A percentile compares a stretch with the other conserved stretches of the same genome.
These are phyloP conservation scores for Anastrepha ludens DNA, from an alignment of 1,140 invertebrate genomes.

Conservation along the genomic window DNA sequence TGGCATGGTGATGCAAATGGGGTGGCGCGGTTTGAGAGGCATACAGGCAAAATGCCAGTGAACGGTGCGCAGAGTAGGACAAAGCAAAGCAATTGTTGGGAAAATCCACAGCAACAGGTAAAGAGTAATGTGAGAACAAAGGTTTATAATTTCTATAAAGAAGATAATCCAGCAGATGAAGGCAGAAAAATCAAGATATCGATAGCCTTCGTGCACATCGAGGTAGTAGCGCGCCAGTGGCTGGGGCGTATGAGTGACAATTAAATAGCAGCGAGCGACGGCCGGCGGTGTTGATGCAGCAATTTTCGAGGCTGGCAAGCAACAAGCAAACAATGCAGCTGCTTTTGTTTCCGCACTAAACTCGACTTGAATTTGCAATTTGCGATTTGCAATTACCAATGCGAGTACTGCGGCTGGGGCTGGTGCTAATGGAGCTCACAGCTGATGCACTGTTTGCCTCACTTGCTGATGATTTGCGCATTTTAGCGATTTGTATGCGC, in stretches of 20 bases:
- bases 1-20: no score
- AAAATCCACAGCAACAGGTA: neutral
- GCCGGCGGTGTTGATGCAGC: neutral
- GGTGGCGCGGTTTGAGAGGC: no score
- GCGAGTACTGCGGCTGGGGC: neutral
- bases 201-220: neutral
- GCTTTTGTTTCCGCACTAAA: conserved; percentile 42
- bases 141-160: neutral
- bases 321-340: conserved; percentile 1
- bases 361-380: conserved; percentile 36
- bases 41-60: neutral
- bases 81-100: neutral
- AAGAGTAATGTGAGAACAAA: neutral
- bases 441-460: neutral
- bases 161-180: neutral
- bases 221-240: neutral
- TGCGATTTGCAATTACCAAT: neutral
- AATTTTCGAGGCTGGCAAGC: neutral
- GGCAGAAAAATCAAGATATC: neutral
- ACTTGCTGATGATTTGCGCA: neutral
- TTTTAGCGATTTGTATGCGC: conserved; percentile 31
- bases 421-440: neutral
- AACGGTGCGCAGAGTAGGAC: neutral
- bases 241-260: conserved; percentile 47
- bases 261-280: neutral